Percentiles rank a stretch among this genome's conserved stretches.
These are phyloP conservation scores for Anisognathus igniventris DNA, from an alignment of 2,797 vertebrate species.

Conservation along the genomic window DNA sequence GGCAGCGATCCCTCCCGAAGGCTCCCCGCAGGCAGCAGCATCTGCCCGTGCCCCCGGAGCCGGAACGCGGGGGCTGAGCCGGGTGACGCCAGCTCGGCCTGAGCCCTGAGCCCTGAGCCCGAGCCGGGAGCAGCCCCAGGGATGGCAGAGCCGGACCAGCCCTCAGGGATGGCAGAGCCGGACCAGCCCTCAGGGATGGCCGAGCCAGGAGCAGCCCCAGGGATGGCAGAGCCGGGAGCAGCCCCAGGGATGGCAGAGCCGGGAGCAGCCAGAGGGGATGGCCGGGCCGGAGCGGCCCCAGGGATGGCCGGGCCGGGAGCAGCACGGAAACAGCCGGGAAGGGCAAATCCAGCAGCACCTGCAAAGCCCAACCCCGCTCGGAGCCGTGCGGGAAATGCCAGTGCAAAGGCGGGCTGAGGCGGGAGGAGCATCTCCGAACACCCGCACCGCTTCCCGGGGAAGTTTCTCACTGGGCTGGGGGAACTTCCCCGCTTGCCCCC, in stretches of 20 bases:
- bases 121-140: not conserved
- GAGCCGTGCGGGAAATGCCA: not conserved
- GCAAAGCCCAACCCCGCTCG: not conserved
- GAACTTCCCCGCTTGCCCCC: not conserved
- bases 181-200: not conserved
- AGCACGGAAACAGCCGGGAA: not conserved
- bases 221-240: not conserved
- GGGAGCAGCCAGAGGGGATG: not conserved
- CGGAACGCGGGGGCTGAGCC: not conserved
- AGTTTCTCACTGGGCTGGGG: constrained; percentile 3
- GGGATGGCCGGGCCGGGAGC: not conserved
- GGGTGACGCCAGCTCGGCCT: not conserved
- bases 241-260: too few relatives aligned
- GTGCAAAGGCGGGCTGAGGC: not conserved
- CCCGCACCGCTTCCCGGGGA: not conserved
- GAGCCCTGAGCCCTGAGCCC: not conserved
- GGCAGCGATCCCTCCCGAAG: not conserved
- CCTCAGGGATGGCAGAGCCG: too few relatives aligned
- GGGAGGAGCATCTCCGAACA: not conserved
- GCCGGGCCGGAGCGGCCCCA: not conserved
- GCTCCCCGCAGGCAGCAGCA: not conserved
- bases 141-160: not conserved
- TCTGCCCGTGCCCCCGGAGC: not conserved
- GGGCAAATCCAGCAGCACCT: not conserved
- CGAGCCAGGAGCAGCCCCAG: not conserved